phyloP scores from a whole-genome alignment of 2,797 vertebrate species.

The Chloroceryle amazona region DNA sequence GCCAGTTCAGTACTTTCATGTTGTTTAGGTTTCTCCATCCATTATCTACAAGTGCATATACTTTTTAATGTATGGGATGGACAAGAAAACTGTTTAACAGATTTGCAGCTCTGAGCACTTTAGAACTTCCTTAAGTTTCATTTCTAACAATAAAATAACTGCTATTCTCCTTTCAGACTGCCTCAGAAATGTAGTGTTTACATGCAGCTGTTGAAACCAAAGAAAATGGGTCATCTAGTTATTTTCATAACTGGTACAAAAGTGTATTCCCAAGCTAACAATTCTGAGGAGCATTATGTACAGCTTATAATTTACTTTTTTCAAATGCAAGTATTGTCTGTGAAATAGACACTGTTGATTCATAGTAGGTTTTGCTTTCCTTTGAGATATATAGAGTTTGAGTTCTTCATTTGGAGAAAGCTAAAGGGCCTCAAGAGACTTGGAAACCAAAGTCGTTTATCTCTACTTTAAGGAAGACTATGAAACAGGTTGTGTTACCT shows the following conservation, averaged over 20 bases:
- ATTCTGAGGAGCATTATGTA: not conserved
- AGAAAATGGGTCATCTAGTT: not conserved
- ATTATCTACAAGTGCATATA: not conserved
- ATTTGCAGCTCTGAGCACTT: not conserved
- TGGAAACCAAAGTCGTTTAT: not conserved
- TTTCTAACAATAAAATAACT: not conserved
- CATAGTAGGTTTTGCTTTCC: not conserved
- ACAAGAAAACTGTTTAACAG: not conserved
- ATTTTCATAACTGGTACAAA: constrained; percentile 3
- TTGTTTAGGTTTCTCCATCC: constrained; percentile 39
- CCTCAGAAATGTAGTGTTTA: not conserved
- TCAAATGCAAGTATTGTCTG: not conserved
- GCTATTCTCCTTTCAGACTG: not conserved
- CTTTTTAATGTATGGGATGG: not conserved
- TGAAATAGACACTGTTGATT: not conserved
- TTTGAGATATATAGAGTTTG: not conserved
- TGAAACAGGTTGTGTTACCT: not conserved
- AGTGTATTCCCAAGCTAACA: not conserved
- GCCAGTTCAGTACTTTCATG: constrained; percentile 62
- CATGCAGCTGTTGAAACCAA: not conserved
- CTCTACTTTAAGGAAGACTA: not conserved
- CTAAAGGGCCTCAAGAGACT: not conserved
- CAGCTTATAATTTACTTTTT: not conserved
- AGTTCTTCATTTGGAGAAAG: constrained; percentile 16
- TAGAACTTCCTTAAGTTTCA: not conserved